Percentiles rank a stretch among this genome's conserved stretches.
phyloP scores from a whole-genome alignment of 2,113 vertebrate genomes.

The Coracopsis vasa region DNA sequence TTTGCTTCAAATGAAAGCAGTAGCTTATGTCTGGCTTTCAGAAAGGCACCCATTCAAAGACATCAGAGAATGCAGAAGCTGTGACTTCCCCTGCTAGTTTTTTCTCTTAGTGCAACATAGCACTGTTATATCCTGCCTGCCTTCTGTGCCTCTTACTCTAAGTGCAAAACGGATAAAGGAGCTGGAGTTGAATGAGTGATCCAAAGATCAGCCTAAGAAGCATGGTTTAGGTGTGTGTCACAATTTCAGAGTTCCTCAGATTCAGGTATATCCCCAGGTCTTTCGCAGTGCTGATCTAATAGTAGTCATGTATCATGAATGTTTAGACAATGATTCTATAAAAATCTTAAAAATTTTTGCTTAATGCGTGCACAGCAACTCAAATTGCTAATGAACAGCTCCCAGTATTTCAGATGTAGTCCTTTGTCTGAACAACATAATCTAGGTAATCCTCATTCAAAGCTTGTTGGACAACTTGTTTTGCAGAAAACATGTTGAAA shows the following conservation, averaged over 20 bases:
- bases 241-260: neutral
- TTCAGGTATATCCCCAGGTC: neutral
- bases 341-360: neutral
- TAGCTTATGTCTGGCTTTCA: neutral
- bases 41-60: neutral
- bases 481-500: neutral
- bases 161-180: neutral
- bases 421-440: neutral
- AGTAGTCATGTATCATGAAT: neutral
- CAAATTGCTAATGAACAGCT: neutral
- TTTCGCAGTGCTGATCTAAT: neutral
- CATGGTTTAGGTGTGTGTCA: neutral
- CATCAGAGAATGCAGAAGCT: neutral
- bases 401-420: neutral
- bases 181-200: neutral
- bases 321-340: neutral
- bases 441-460: neutral
- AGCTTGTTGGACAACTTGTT: neutral
- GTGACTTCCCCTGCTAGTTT: neutral
- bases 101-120: neutral
- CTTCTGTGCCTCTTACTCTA: neutral
- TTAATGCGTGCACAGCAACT: neutral
- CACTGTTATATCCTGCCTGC: neutral
- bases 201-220: neutral
- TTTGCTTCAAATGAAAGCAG: neutral